Conservation (phyloP, 1,140 invertebrate genomes). For the Drosophila sucinea region DNA sequence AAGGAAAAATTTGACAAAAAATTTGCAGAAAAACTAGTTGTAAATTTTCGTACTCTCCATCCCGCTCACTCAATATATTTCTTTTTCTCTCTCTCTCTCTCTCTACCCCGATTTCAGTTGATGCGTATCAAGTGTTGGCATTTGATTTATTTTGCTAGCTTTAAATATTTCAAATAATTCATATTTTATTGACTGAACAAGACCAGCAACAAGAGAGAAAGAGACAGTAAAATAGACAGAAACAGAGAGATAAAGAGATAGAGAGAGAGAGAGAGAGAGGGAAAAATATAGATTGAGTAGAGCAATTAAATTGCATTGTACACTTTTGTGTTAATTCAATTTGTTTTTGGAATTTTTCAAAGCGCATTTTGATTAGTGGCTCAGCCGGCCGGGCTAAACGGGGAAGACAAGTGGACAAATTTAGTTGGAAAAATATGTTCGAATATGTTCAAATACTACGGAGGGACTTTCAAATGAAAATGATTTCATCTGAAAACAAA, state of each 20-base stretch:
- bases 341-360: constrained; percentile 52
- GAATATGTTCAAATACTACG: neutral
- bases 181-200: constrained; percentile 73
- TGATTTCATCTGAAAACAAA: too few species aligned
- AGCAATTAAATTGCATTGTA: constrained; percentile 61
- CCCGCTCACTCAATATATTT: neutral
- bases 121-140: constrained; percentile 64
- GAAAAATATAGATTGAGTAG: neutral
- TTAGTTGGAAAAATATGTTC: neutral
- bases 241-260: neutral
- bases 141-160: constrained; percentile 69
- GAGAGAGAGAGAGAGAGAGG: neutral
- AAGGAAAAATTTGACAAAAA: constrained; percentile 43
- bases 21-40: constrained; percentile 25
- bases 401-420: neutral
- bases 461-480: too few species aligned
- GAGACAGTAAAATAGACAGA: neutral
- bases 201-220: constrained; percentile 16
- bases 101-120: constrained; percentile 1
- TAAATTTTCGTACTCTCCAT: constrained; percentile 32
- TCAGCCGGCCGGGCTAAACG: neutral
- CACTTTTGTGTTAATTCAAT: constrained; percentile 58
- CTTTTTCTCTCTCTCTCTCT: neutral
- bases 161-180: constrained; percentile 75
- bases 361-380: constrained; percentile 41